These are phyloP conservation scores for Anguilla anguilla DNA, from an alignment of 2,797 vertebrate genomes.

Conservation along the genomic window DNA sequence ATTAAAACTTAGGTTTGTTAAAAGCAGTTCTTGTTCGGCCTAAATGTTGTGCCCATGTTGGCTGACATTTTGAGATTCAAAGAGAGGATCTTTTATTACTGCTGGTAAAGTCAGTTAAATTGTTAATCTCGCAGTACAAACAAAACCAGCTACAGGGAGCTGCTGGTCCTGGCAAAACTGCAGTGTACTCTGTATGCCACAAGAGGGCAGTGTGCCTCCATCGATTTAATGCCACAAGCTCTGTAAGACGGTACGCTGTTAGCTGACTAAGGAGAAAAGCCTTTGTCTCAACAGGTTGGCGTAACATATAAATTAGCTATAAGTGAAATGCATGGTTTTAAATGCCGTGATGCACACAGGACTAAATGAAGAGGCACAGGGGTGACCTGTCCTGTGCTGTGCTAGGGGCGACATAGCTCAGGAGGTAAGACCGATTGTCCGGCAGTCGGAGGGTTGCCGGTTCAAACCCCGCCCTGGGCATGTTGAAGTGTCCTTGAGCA, in stretches of 20 bases:
- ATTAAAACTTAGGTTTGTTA: background rate
- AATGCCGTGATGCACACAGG: background rate
- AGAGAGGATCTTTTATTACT: background rate
- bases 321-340: background rate
- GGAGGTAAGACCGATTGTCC: too few species aligned
- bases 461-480: too few species aligned
- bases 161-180: background rate
- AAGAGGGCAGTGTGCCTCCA: slow-evolving; percentile 30
- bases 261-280: background rate
- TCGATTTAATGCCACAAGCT: background rate
- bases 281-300: slow-evolving; percentile 14
- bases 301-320: background rate
- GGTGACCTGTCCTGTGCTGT: too few species aligned
- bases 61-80: background rate
- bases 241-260: background rate
- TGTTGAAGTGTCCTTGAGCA: too few species aligned
- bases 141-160: background rate
- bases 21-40: background rate
- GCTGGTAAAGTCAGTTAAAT: background rate
- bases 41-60: background rate
- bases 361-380: background rate
- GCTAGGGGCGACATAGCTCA: too few species aligned
- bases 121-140: background rate
- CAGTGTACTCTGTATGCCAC: slow-evolving; percentile 1
- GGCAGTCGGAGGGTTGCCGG: too few species aligned